Percentiles rank a stretch among this genome's conserved stretches.
These are phyloP conservation scores for Euproctis similis DNA, from an alignment of 2,888 invertebrate genomes.

Conservation along the genomic window DNA sequence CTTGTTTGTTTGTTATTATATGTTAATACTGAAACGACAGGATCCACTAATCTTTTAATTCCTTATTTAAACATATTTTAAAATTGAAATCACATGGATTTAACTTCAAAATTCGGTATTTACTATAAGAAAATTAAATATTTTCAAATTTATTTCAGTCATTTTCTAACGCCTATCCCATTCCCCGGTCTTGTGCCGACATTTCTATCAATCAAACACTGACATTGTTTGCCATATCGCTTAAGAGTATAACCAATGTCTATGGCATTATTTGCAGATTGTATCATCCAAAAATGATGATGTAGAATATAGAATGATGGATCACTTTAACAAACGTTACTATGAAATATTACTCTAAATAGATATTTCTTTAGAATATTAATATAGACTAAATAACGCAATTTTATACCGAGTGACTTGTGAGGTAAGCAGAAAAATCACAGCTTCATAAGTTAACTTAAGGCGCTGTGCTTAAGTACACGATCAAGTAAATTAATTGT, in stretches of 20 bases:
- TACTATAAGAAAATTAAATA: too few species aligned
- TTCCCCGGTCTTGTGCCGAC: constrained; percentile 13
- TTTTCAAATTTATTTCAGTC: constrained; percentile 10
- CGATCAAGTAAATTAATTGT: too few species aligned
- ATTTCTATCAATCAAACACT: constrained; percentile 28
- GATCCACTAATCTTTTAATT: too few species aligned
- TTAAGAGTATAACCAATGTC: constrained; percentile 8
- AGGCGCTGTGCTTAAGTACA: constrained; percentile 5
- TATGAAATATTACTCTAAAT: neutral
- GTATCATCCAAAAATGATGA: constrained; percentile 15
- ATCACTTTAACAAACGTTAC: neutral
- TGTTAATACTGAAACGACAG: too few species aligned
- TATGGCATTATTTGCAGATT: constrained; percentile 11
- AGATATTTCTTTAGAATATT: too few species aligned
- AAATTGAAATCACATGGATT: too few species aligned
- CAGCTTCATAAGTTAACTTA: neutral
- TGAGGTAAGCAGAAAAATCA: neutral
- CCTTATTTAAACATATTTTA: too few species aligned
- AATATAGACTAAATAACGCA: too few species aligned
- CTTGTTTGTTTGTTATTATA: too few species aligned
- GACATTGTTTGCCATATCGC: constrained; percentile 12
- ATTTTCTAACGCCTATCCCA: constrained; percentile 17
- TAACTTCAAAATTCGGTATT: too few species aligned
- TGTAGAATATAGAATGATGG: constrained; percentile 8
- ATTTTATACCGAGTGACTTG: too few species aligned